Conservation (phyloP, 2,113 vertebrate genomes). For the Murina feae region DNA sequence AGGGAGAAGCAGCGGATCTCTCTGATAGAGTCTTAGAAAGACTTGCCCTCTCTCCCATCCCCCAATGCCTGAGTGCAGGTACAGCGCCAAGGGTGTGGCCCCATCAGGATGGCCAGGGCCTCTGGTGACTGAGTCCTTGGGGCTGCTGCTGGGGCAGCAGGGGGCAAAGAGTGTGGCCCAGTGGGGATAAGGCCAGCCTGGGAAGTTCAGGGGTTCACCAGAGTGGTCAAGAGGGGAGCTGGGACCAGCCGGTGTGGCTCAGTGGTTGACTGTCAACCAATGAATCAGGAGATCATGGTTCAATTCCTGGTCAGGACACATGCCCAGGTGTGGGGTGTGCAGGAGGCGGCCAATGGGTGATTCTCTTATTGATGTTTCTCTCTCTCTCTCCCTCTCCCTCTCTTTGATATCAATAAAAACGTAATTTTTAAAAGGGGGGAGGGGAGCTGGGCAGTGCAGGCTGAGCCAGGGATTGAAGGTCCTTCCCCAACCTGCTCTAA, state of each 20-base stretch:
- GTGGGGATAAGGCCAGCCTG: neutral
- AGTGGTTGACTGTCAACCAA: too few relatives aligned
- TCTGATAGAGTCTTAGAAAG: neutral
- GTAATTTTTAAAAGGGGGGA: too few relatives aligned
- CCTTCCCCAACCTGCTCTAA: neutral
- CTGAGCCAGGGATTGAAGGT: neutral
- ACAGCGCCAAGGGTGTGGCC: rapidly evolving
- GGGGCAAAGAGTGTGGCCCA: neutral
- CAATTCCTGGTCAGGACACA: too few relatives aligned
- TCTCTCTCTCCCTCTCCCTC: too few relatives aligned
- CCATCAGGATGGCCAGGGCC: neutral
- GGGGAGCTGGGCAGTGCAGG: neutral
- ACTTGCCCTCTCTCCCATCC: neutral
- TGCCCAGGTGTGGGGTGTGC: too few relatives aligned
- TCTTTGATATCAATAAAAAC: too few relatives aligned
- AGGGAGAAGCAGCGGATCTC: neutral
- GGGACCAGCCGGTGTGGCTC: neutral
- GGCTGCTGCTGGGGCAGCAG: neutral
- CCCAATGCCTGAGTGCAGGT: neutral
- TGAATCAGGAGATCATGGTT: too few relatives aligned
- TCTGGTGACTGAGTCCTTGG: neutral
- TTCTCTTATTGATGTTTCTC: too few relatives aligned
- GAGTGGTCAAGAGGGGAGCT: neutral
- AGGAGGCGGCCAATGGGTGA: too few relatives aligned
- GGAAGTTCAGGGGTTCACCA: neutral